Evolutionary conservation across 2,113 vertebrate species (phyloP).

Genomic region (Oreochromis tanganicae): DNA sequence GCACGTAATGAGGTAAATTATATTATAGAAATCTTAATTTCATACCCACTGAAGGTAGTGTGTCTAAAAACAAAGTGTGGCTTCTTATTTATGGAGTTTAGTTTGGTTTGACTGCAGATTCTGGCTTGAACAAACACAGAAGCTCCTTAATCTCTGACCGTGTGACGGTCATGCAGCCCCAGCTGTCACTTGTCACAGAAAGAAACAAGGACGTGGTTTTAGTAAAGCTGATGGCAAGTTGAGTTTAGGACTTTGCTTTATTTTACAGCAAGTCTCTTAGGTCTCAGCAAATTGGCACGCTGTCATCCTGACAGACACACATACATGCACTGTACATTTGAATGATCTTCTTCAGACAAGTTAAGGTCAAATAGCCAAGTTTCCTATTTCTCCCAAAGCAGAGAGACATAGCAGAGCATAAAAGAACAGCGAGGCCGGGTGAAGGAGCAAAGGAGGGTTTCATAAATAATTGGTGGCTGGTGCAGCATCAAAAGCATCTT

Average conservation of each 20-base stretch:
- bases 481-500: constrained; percentile 11
- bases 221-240: neutral
- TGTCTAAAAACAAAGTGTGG: neutral
- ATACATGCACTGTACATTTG: neutral
- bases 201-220: neutral
- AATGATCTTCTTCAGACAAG: neutral
- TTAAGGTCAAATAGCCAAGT: neutral
- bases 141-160: neutral
- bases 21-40: neutral
- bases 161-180: neutral
- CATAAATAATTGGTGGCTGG: constrained; percentile 13
- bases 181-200: neutral
- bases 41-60: neutral
- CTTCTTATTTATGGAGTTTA: constrained; percentile 26
- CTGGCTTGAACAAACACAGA: neutral
- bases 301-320: neutral
- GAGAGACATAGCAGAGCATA: neutral
- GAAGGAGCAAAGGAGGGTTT: neutral
- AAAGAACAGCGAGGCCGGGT: neutral
- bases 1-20: neutral
- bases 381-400: neutral
- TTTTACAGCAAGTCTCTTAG: neutral
- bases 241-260: neutral
- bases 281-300: neutral
- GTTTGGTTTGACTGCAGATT: neutral